A percentile compares a stretch with the other conserved stretches of the same genome.
These are phyloP conservation scores for Erynnis tages DNA, from an alignment of 2,888 invertebrate species.

Conservation along the genomic window DNA sequence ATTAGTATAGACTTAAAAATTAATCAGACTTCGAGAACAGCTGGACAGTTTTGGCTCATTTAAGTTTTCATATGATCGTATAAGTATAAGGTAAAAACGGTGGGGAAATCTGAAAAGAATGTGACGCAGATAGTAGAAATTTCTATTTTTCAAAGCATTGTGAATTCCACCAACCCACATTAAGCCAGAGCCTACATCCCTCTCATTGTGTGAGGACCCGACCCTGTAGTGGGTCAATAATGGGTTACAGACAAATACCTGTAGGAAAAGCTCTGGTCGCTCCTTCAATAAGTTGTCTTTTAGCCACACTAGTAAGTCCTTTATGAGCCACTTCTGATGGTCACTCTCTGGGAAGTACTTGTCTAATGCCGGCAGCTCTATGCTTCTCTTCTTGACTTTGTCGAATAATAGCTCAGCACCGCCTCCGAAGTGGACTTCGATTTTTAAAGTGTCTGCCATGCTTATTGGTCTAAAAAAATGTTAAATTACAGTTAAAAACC, in stretches of 20 bases:
- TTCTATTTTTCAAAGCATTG: no score
- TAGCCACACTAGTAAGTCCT: slow-evolving; percentile 89
- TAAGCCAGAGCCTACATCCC: no score
- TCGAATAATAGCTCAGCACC: slow-evolving; percentile 96
- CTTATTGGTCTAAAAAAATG: neutral
- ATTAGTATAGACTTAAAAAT: no score
- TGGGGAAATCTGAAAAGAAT: no score
- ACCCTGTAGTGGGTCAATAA: no score
- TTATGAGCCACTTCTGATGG: slow-evolving; percentile 83
- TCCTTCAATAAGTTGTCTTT: slow-evolving; percentile 91
- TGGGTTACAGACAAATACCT: slow-evolving; percentile 47
- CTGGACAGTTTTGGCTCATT: no score
- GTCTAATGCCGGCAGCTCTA: slow-evolving; percentile 82
- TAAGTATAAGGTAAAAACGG: no score
- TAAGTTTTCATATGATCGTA: no score
- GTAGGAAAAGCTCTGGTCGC: slow-evolving; percentile 85
- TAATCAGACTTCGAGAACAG: no score
- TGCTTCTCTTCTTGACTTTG: slow-evolving; percentile 87
- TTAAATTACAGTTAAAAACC: neutral
- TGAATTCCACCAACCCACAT: no score
- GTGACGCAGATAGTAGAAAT: no score
- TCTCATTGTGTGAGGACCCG: no score
- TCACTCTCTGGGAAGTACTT: slow-evolving; percentile 59
- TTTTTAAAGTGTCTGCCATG: slow-evolving; percentile 37
- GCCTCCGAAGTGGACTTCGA: slow-evolving; percentile 83